phyloP scores from a whole-genome alignment of 2,888 invertebrate species.

The Acrocera orbiculus region DNA sequence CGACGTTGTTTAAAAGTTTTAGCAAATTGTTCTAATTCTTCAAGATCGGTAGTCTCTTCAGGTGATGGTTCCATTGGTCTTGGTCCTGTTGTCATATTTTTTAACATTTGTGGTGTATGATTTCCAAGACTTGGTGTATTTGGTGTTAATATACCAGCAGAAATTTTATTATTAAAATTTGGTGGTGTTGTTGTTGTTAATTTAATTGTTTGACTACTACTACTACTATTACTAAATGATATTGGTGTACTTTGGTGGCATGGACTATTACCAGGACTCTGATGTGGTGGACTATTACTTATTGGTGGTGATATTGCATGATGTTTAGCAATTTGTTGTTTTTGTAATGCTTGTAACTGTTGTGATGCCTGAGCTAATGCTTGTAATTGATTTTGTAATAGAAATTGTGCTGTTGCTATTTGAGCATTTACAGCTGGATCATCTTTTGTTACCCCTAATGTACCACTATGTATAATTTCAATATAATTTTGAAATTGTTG shows the following conservation, averaged over 20 bases:
- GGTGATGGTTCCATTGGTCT: slow-evolving; percentile 65
- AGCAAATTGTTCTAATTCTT: slow-evolving; percentile 95
- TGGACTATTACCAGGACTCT: slow-evolving; percentile 28
- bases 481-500: slow-evolving; percentile 30
- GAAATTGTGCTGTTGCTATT: slow-evolving; percentile 45
- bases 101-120: slow-evolving; percentile 36
- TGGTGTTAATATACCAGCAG: slow-evolving; percentile 37
- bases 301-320: slow-evolving; percentile 24
- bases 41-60: slow-evolving; percentile 92
- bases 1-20: slow-evolving; percentile 95
- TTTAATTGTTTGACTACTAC: too few species aligned
- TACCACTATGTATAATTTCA: slow-evolving; percentile 22
- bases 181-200: slow-evolving; percentile 37
- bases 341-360: slow-evolving; percentile 64
- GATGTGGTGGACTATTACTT: slow-evolving; percentile 17
- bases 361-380: slow-evolving; percentile 71
- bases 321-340: slow-evolving; percentile 37
- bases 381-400: slow-evolving; percentile 55
- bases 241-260: slow-evolving; percentile 12
- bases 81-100: slow-evolving; percentile 36
- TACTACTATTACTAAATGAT: slow-evolving; percentile 20
- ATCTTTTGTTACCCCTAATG: slow-evolving; percentile 17
- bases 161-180: slow-evolving; percentile 29
- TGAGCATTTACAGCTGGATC: slow-evolving; percentile 25
- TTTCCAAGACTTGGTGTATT: slow-evolving; percentile 37